phyloP scores from a whole-genome alignment of 2,797 vertebrate species.

The Phrynocephalus forsythii region DNA sequence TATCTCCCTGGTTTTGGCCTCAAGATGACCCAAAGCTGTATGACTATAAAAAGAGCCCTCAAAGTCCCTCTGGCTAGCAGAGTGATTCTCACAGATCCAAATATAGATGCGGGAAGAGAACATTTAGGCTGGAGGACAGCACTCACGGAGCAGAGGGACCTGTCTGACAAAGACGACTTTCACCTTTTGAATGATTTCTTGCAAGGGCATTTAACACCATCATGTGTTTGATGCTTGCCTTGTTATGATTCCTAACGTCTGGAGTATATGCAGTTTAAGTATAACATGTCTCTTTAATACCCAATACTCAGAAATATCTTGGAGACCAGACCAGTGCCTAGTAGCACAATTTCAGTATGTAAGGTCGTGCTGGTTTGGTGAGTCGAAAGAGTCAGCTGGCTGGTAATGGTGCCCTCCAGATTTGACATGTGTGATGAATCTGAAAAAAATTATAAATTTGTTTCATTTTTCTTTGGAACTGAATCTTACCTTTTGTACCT shows the following conservation, averaged over 20 bases:
- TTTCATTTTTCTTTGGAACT: too few species aligned
- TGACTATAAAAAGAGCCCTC: not conserved
- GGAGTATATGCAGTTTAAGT: too few species aligned
- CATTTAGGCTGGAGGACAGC: constrained; percentile 17
- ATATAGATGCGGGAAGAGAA: constrained; percentile 28
- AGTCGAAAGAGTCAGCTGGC: too few species aligned
- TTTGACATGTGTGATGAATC: too few species aligned
- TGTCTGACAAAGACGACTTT: not conserved
- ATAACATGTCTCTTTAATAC: too few species aligned
- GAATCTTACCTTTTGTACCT: too few species aligned
- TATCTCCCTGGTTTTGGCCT: not conserved
- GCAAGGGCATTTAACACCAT: constrained; percentile 55
- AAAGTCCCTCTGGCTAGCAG: not conserved
- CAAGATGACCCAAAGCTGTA: not conserved
- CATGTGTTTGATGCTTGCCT: constrained; percentile 37
- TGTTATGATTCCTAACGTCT: constrained; percentile 45
- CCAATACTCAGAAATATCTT: too few species aligned
- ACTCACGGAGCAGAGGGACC: constrained; percentile 48
- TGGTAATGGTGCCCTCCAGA: too few species aligned
- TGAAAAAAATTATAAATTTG: too few species aligned
- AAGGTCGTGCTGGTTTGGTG: not conserved
- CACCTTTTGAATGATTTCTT: constrained; percentile 56
- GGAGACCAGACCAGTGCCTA: too few species aligned
- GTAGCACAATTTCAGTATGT: not conserved
- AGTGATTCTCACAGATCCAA: not conserved